Evolutionary conservation across 2,113 vertebrate genomes (phyloP).

Genomic region (Cyanoliseus patagonus): DNA sequence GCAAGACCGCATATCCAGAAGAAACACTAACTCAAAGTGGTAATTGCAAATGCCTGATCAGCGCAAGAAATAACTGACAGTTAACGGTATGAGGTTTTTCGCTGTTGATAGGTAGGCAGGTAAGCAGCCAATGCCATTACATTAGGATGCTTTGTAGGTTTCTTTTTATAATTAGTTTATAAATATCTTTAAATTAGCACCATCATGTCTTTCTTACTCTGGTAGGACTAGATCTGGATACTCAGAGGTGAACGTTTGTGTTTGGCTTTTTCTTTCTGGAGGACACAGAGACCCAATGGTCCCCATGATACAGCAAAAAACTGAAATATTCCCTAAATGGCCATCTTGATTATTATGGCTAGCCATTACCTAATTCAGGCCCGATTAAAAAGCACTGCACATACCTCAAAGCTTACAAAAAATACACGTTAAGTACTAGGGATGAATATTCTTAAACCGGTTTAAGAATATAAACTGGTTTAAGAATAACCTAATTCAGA

Average conservation of each 20-base stretch:
- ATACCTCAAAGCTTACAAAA: background rate
- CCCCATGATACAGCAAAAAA: rapidly evolving
- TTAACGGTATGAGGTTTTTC: background rate
- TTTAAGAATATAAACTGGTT: too few species aligned
- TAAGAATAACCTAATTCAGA: background rate
- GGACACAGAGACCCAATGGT: background rate
- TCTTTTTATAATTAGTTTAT: background rate
- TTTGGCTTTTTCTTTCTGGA: background rate
- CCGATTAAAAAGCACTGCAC: background rate
- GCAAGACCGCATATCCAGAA: background rate
- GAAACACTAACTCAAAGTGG: background rate
- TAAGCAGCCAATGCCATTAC: background rate
- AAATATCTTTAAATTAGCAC: background rate
- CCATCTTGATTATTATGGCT: background rate
- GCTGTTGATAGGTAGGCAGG: background rate
- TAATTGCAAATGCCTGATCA: background rate
- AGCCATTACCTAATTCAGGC: background rate
- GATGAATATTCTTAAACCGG: background rate
- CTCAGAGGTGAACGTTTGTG: background rate
- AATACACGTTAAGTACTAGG: background rate
- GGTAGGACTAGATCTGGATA: background rate
- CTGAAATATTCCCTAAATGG: background rate
- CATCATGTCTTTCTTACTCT: background rate
- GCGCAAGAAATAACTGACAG: background rate
- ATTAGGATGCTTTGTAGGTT: background rate